Conservation (phyloP, 2,113 vertebrate species). For the Rhinopomastus cyanomelas region DNA sequence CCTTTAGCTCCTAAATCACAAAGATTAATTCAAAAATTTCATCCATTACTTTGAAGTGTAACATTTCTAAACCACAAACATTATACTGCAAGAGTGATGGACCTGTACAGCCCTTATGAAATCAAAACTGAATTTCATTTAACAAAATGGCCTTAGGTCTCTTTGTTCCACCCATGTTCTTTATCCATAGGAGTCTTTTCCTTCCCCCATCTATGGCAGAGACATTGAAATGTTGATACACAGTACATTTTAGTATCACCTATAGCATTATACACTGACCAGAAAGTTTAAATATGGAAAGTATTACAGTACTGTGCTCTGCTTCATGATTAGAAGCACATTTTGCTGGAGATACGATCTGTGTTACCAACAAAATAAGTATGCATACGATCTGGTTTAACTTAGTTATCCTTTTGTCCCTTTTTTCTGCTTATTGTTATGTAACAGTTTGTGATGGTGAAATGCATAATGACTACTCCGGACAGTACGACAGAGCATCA, state of each 20-base stretch:
- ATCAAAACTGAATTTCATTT: background rate
- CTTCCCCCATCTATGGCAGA: background rate
- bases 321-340: constrained; percentile 75
- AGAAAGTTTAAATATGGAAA: constrained; percentile 74
- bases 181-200: background rate
- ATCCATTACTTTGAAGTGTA: background rate
- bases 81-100: background rate
- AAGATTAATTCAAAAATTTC: background rate
- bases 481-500: constrained; percentile 68
- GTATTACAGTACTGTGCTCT: constrained; percentile 68
- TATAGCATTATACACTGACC: background rate
- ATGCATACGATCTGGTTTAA: constrained; percentile 71
- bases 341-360: constrained; percentile 74
- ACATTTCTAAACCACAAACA: background rate
- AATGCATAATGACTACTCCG: constrained; percentile 63
- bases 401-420: constrained; percentile 72
- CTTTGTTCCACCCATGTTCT: background rate
- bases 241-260: constrained; percentile 9
- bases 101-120: background rate
- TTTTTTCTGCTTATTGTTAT: constrained; percentile 75
- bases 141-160: background rate
- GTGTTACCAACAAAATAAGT: constrained; percentile 73
- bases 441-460: constrained; percentile 73
- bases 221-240: background rate
- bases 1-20: background rate